Base-by-base conservation (phyloP, 2,888 invertebrate genomes). In the Lithodes maja region DNA sequence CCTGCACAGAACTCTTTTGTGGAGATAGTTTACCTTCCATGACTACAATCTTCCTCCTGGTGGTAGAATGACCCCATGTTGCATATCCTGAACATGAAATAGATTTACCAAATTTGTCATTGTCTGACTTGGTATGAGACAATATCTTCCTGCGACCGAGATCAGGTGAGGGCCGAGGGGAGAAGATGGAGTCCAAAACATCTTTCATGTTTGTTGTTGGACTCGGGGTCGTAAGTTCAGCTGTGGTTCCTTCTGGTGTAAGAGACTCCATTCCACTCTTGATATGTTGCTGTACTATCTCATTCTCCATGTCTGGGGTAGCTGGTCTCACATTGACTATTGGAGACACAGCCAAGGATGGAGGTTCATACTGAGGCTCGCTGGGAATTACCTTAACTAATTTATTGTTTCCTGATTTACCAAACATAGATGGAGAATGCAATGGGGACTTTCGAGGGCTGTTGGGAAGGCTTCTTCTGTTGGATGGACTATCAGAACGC, bases 281-380 rank as follows among this genome's bases (percentile, higher is more conserved):
- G 5, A 5, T 61, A 12, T 5, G 7, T 61, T 5, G 5, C 61
- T 61, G 61, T 61, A 12, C 12, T 12, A 7, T 61, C 7, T 12
- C 12, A 12, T 5, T 12, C 5, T 61, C 61, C 5, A 12, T 7
- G 61, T 61, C 61, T 7, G 61, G 61, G 5, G 61, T 61, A 7
- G 61, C 61, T 7, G 61, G 7, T 61, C 12, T 17, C 53, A 9
- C 80, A 17, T 33, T 33, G 7, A 55, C 61, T 33, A 33, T 2
- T 3, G 71, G 82, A 15, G 69, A 69, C 0, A n/a, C 69, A 68
- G 68, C 68, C 5, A 82, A 68, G 69, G 82, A 69, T 50, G 82
- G 82, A 15, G 82, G 68, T 9, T 52, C 52, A 49, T 82, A 82
- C 69, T 82, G 33, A n/a, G 82, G 82, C 17, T 82, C 50, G 50